A percentile compares a stretch with the other conserved stretches of the same genome.
Conservation (phyloP, 2,888 invertebrate genomes). For the Fragum whitleyi region DNA sequence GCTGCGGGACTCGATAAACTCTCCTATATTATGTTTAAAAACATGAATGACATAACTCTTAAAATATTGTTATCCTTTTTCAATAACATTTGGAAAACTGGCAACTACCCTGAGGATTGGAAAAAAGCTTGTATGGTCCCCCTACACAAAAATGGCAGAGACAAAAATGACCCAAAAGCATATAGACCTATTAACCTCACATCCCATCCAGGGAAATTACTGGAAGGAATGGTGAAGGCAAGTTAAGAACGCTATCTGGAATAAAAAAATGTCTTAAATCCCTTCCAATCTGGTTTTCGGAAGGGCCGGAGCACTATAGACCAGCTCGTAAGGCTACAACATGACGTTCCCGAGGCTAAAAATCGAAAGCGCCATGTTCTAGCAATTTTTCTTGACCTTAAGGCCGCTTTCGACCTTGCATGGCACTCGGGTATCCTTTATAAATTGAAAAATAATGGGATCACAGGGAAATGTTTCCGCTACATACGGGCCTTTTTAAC, state of each 20-base stretch:
- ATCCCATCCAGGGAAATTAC: conserved; percentile 35
- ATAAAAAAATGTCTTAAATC: conserved; percentile 24
- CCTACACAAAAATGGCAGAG: conserved; percentile 4
- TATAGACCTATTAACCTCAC: conserved; percentile 38
- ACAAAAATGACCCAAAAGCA: conserved; percentile 24
- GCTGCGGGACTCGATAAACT: conserved; percentile 18
- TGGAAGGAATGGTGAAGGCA: conserved; percentile 26
- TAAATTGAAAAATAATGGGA: conserved; percentile 36
- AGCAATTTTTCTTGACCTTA: conserved; percentile 28
- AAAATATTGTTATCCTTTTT: background rate
- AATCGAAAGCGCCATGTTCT: background rate
- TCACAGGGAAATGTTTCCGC: conserved; percentile 37
- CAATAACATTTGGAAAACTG: conserved; percentile 14
- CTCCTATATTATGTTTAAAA: background rate
- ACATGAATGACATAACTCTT: background rate
- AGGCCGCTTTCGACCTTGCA: conserved; percentile 14
- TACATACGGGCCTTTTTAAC: conserved; percentile 30
- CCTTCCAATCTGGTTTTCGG: conserved; percentile 29
- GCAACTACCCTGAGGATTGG: conserved; percentile 16
- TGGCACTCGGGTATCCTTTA: conserved; percentile 34
- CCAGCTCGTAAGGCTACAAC: conserved; percentile 23
- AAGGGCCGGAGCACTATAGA: conserved; percentile 6
- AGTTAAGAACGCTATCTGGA: conserved; percentile 16
- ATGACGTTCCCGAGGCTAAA: conserved; percentile 18
- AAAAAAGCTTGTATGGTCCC: conserved; percentile 39